These are phyloP conservation scores for Daphoenositta chrysoptera DNA, from an alignment of 2,113 vertebrate genomes.

Conservation along the genomic window DNA sequence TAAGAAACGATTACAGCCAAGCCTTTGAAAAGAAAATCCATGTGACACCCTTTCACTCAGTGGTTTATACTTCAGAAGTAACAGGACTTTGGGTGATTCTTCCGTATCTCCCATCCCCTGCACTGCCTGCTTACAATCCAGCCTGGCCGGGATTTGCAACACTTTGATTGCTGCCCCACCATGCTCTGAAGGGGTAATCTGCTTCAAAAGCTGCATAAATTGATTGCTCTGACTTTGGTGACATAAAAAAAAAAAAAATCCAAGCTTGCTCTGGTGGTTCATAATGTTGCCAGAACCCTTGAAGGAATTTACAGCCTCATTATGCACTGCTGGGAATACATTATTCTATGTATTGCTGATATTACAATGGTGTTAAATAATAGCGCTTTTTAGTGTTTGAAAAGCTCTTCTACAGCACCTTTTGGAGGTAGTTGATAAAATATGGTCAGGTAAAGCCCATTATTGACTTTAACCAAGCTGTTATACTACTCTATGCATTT, in stretches of 20 bases:
- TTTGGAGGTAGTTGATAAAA: conserved; percentile 50
- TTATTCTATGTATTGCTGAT: conserved; percentile 51
- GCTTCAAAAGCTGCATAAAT: conserved; percentile 23
- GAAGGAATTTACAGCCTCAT: conserved; percentile 67
- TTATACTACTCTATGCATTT: neutral
- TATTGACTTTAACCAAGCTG: conserved; percentile 15
- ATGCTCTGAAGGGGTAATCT: neutral
- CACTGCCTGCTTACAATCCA: fast-evolving
- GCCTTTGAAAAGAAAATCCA: neutral
- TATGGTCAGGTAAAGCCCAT: conserved; percentile 35
- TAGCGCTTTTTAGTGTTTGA: conserved; percentile 41
- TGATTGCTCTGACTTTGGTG: conserved; percentile 47
- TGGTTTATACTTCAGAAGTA: neutral
- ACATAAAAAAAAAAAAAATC: neutral
- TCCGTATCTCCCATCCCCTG: neutral
- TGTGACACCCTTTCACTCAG: neutral
- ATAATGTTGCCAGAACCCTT: conserved; percentile 47
- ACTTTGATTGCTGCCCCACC: neutral
- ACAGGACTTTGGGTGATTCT: neutral
- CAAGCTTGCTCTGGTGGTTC: conserved; percentile 25
- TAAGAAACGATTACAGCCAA: neutral
- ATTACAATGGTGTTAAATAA: conserved; percentile 48
- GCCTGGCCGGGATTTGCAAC: neutral
- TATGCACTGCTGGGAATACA: conserved; percentile 23
- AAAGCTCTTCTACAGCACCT: conserved; percentile 53